phyloP scores from a whole-genome alignment of 92 coral and sea anemone species.

The Porites cylindrica region DNA sequence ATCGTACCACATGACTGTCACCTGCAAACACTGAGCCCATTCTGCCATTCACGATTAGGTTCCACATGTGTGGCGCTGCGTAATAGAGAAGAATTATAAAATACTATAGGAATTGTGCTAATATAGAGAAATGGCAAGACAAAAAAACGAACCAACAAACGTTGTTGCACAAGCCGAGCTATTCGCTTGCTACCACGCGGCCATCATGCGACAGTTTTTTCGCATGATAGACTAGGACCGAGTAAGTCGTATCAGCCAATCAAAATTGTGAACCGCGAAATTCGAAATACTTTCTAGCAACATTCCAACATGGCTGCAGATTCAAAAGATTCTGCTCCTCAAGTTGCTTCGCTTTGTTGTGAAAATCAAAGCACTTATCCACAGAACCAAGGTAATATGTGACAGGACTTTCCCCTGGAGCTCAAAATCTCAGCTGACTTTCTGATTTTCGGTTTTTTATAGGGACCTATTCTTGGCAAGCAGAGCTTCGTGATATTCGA shows the following conservation, averaged over 20 bases:
- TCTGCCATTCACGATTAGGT: too few species aligned
- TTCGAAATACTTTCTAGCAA: conserved; percentile 37
- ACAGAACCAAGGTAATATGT: not conserved
- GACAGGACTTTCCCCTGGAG: too few species aligned
- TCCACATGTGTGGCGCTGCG: too few species aligned
- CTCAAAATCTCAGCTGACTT: not conserved
- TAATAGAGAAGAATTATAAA: too few species aligned
- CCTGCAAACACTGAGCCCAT: too few species aligned
- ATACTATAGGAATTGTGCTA: too few species aligned
- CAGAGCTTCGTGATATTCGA: conserved; percentile 14
- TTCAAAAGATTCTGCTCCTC: conserved; percentile 23
- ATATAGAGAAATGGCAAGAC: too few species aligned
- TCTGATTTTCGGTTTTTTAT: not conserved
- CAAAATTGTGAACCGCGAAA: conserved; percentile 53
- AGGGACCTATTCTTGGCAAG: conserved; percentile 59
- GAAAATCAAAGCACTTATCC: not conserved
- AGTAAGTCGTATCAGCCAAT: conserved; percentile 45
- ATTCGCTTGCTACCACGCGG: too few species aligned
- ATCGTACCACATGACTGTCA: too few species aligned
- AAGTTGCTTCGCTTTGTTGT: not conserved
- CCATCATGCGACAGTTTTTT: not conserved
- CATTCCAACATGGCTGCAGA: conserved; percentile 71
- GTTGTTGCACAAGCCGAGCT: too few species aligned
- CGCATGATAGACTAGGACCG: conserved; percentile 16
- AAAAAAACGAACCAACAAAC: too few species aligned